These are phyloP conservation scores for Antheraea assamensis DNA, from an alignment of 2,888 invertebrate genomes.

Conservation along the genomic window DNA sequence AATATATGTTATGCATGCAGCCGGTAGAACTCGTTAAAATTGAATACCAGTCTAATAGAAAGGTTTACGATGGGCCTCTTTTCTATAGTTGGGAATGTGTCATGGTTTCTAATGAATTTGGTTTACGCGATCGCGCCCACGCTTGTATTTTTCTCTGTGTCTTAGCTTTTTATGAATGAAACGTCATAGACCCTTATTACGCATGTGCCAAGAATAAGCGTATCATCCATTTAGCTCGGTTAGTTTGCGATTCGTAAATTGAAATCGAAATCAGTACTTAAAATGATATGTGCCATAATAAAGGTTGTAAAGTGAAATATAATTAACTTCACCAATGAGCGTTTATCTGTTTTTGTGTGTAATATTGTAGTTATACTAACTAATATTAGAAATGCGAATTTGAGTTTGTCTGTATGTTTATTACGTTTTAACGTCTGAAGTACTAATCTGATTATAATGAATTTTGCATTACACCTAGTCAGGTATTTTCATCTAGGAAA, in stretches of 20 bases:
- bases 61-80: neutral
- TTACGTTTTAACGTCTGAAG: too few relatives aligned
- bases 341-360: too few relatives aligned
- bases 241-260: neutral
- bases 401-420: too few relatives aligned
- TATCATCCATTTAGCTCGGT: neutral
- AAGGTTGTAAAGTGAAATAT: too few relatives aligned
- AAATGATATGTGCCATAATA: neutral
- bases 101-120: conserved; percentile 5
- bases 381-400: too few relatives aligned
- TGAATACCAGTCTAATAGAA: neutral
- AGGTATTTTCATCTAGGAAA: too few relatives aligned
- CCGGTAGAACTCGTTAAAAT: neutral
- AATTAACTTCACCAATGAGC: too few relatives aligned
- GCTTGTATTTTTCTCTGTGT: neutral
- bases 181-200: neutral
- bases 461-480: too few relatives aligned
- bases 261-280: neutral
- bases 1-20: neutral
- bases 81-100: conserved; percentile 6
- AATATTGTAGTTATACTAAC: too few relatives aligned
- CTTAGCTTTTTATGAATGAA: neutral
- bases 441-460: too few relatives aligned
- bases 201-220: neutral
- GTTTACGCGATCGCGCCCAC: conserved; percentile 18